Base-by-base conservation (phyloP, 2,113 vertebrate species). In the Nannospalax galili region DNA sequence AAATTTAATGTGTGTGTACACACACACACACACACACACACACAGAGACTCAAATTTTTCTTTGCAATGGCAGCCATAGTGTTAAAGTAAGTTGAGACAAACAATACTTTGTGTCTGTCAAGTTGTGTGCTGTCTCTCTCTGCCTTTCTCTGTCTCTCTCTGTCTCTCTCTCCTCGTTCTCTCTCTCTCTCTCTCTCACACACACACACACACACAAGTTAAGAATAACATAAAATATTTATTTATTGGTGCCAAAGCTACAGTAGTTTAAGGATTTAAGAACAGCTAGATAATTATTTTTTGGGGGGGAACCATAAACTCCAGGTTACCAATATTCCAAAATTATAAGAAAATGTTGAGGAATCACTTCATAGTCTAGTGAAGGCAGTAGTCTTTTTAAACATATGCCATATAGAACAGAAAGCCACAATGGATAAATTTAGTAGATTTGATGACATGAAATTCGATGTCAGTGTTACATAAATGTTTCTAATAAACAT, bases 241-340 rank as follows among this genome's bases (percentile, higher is more conserved):
- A 81, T 20, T 88, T 80, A 62, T 11, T 35, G 11, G 67, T 32
- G 11, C 48, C 48, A 52, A 14, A 42, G 35, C 72, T 72, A 26
- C 5, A 37, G 58, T 78, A 62, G 60, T 42, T 32, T 91, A 91
- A 70, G 72, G 24, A 90, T 65, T 88, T 93, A 4, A 60, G 40
- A 24, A 74, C 24, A 84, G 84, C 64, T 87, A 74, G 58, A 62
- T 79, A 92, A 69, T 74, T 84, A 88, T 75, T 88, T 78, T 75
- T 88, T 78, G 40, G 9, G 42, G 88, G 84, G 69, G 73, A 32
- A 45, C 40, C 10, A 37, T 35, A 30, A 81, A 14, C 10, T 72
- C 12, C 24, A 10, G 22, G 32, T n/a, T n/a, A 96, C 6, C 26
- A 70, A 0, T 40, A 16, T 40, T 56, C 45, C 10, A 84, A 42